Evolutionary conservation across 2,888 invertebrate genomes (phyloP).

Genomic region (Heteromyza rotundicornis): DNA sequence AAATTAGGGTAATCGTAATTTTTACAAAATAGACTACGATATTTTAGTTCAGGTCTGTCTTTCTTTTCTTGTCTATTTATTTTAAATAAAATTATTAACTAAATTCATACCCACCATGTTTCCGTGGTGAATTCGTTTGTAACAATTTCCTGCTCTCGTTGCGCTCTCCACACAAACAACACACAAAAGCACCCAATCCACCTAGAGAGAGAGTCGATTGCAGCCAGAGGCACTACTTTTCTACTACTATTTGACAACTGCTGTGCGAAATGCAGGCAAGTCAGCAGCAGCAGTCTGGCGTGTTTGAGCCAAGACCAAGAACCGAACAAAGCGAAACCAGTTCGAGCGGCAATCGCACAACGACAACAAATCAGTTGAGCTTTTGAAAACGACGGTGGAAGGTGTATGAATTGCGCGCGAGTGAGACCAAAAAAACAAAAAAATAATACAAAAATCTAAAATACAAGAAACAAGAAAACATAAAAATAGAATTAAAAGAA

Average conservation of each 20-base stretch:
- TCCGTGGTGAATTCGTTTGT: constrained; percentile 26
- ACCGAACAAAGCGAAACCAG: constrained; percentile 23
- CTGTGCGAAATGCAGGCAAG: constrained; percentile 11
- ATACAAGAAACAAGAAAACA: constrained; percentile 11
- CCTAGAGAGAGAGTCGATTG: too few species aligned
- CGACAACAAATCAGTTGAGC: constrained; percentile 50
- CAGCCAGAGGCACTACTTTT: too few species aligned
- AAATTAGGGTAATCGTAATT: too few species aligned
- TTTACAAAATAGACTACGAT: too few species aligned
- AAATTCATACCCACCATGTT: constrained; percentile 23
- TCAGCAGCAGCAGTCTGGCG: constrained; percentile 12
- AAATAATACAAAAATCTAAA: constrained; percentile 9
- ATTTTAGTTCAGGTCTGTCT: too few species aligned
- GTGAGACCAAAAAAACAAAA: constrained; percentile 36
- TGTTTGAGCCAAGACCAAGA: constrained; percentile 2
- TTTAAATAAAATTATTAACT: too few species aligned
- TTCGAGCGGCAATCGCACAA: constrained; percentile 17
- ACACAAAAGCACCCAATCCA: too few species aligned
- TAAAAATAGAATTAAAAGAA: too few species aligned
- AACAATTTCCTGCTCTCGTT: too few species aligned
- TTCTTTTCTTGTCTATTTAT: constrained; percentile 15
- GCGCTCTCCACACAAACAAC: too few species aligned
- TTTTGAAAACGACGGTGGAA: constrained; percentile 53
- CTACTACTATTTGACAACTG: too few species aligned
- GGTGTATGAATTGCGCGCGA: constrained; percentile 42